Evolutionary conservation across 2,888 invertebrate species (phyloP), one percentile per base, ranked within the genome.

Genomic region (Mechanitis mazaeus): DNA sequence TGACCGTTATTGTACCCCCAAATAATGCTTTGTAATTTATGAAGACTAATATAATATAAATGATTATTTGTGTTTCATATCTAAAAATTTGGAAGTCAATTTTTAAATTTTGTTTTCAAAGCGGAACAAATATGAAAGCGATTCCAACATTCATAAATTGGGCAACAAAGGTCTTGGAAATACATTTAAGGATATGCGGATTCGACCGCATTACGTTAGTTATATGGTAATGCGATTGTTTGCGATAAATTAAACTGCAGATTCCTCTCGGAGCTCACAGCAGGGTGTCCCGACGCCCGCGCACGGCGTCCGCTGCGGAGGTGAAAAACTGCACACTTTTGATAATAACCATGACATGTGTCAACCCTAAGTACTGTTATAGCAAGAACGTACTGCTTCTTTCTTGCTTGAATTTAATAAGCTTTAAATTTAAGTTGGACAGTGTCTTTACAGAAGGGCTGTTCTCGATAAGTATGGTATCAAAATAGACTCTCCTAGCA

Each of bases 201-300:
- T 85, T 81, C 83, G 80, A 77, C 79, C 81, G 83, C 83, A 82
- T 88, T 84, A 84, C 84, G 84, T 86, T 86, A 85, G 85, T 85
- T 85, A 85, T 89, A 89, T 89, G 88, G 85, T 90, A 89, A 90
- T 89, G 87, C 85, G 87, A 85, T 87, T 88, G 87, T 88, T 84
- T 64, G 68, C 66, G 66, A 69, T 69, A 69, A 69, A 89, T 89
- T 88, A 87, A 83, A 82, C 78, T 75, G 79, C 77, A 71, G 76
- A 77, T 75, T 72, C 77, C 76, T 75, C 79, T 78, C 72, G 72
- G 70, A 71, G 74, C 58, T 61, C 86, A 68, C 88, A 84, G 88
- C 88, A 78, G 88, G 89, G 71, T 71, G 70, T 75, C 81, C 69
- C 77, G 76, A 81, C 83, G 83, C 81, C 69, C 77, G 81, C 82